Percentiles rank a stretch among this genome's conserved stretches.
Evolutionary conservation across 2,888 invertebrate species (phyloP).

Genomic region (Caenorhabditis sp.): DNA sequence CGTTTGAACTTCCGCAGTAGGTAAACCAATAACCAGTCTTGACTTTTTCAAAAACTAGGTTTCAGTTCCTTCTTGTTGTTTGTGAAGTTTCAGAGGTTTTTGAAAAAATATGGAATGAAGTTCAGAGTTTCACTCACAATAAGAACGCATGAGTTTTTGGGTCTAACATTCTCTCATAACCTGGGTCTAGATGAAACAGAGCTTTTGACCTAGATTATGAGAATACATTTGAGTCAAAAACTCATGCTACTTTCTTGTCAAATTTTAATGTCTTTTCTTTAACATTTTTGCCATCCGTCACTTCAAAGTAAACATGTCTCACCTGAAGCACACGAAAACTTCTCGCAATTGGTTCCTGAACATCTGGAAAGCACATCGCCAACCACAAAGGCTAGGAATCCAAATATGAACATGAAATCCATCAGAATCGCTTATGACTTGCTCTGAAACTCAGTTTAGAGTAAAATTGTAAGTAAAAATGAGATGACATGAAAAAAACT

Average conservation of each 20-base stretch:
- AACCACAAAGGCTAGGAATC: slow-evolving; percentile 28
- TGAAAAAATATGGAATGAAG: too few species aligned
- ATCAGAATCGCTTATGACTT: slow-evolving; percentile 23
- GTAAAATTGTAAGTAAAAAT: background rate
- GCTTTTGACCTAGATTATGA: too few species aligned
- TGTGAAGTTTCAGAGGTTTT: too few species aligned
- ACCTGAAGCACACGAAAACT: slow-evolving; percentile 63
- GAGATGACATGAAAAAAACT: background rate
- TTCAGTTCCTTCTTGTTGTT: background rate
- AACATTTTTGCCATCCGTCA: too few species aligned
- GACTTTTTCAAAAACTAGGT: background rate
- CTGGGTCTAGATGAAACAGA: too few species aligned
- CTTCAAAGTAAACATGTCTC: slow-evolving; percentile 1
- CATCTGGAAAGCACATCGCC: slow-evolving; percentile 38
- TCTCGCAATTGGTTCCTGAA: slow-evolving; percentile 50
- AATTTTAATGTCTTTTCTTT: background rate
- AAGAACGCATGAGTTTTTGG: too few species aligned
- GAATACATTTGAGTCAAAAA: too few species aligned
- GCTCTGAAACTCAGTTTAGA: background rate
- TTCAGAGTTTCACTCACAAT: too few species aligned
- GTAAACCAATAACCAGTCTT: background rate
- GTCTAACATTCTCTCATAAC: too few species aligned
- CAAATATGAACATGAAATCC: slow-evolving; percentile 35
- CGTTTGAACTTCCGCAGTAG: slow-evolving; percentile 1
- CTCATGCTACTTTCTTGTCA: background rate